Evolutionary conservation across 37 sponge, comb jelly and placozoan genomes (phyloP), one percentile per base, ranked within the genome.

Genomic region (Trichoplax adhaerens): DNA sequence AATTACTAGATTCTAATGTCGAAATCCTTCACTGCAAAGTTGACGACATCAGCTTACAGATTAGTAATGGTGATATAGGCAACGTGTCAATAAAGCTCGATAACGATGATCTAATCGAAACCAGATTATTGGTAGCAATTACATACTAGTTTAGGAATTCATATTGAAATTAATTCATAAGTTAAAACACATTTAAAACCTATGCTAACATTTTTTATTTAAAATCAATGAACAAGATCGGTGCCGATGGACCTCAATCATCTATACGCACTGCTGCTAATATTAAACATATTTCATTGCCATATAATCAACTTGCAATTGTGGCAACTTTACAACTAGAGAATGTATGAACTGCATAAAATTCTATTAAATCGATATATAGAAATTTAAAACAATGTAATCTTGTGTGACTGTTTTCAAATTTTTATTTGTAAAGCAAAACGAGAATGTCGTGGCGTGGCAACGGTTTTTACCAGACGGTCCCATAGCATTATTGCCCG

Each of bases 391-490:
- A 68, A 69, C 68, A 10, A n/a, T 66, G 50, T 6, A n/a, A 57
- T 55, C 2, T 47, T 50, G 8, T 10, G 5, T 59, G 76, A 55
- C 54, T 29, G 29, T 29, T 29, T 29, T 29, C 29, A 29, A 29
- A 29, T 29, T 29, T 29, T 29, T 29, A 29, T 29, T 29, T 29
- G 29, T 29, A 29, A 29, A 29, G 29, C 29, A 29, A 29, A 29
- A 29, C 29, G 29, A 29, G 29, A 84, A 85, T 72, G 58, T 63
- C 49, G 79, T 79, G 52, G 85, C 84, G 10, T 89, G 82, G 77
- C 90, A 89, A 76, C 48, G 90, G 62, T 83, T 89, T 71, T 73
- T 89, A 2, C 85, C 90, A 8, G 62, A 71, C n/a, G 90, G 90
- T 59, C 90, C 90, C 64, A 86, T 89, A 5, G 85, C 90, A 5